Evolutionary conservation across 2,888 invertebrate species (phyloP).

Genomic region (Tenthredo amoena): DNA sequence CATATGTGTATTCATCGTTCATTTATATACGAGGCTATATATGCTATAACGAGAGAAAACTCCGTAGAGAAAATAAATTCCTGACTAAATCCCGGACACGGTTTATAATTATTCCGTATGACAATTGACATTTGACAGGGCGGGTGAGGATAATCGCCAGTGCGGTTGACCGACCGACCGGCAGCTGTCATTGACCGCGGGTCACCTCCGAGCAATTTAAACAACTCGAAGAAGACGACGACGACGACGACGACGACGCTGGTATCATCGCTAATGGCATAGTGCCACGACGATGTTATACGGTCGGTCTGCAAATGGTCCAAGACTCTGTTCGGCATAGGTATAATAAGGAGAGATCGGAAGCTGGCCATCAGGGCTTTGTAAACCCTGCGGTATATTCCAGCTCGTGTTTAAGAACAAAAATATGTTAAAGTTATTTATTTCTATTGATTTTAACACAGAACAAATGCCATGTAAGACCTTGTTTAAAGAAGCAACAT

Average conservation of each 20-base stretch:
- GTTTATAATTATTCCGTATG: not conserved
- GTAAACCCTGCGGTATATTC: not conserved
- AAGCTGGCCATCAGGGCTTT: not conserved
- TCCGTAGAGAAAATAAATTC: no score
- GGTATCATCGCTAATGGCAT: conserved; percentile 51
- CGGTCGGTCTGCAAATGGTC: conserved; percentile 11
- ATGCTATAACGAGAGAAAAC: no score
- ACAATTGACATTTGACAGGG: conserved; percentile 35
- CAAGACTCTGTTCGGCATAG: conserved; percentile 9
- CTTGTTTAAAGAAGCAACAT: not conserved
- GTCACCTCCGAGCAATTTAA: conserved; percentile 51
- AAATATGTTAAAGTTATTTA: no score
- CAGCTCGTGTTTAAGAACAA: not conserved
- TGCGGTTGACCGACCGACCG: conserved; percentile 45
- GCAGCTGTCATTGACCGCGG: conserved; percentile 53
- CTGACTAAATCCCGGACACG: no score
- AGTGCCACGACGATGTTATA: conserved; percentile 43
- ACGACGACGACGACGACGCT: conserved; percentile 18
- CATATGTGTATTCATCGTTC: no score
- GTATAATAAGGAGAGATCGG: not conserved
- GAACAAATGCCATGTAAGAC: no score
- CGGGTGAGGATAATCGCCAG: not conserved
- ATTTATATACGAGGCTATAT: no score
- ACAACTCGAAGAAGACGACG: conserved; percentile 44
- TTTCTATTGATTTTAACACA: no score